Conservation (phyloP, 2,888 invertebrate genomes). For the Trissolcus japonicus region DNA sequence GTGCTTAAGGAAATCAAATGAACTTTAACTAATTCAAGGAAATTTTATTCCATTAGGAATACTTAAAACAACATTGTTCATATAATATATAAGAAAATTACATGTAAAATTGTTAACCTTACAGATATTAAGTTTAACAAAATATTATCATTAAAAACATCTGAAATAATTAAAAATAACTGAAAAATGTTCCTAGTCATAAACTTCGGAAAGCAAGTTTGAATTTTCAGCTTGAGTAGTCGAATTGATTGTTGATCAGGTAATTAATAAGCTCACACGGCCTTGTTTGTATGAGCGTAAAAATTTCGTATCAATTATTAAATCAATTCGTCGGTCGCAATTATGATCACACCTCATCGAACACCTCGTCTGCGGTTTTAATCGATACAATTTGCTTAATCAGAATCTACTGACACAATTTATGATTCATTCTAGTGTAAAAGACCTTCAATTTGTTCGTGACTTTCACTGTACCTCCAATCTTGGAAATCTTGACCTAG, state of each 20-base stretch:
- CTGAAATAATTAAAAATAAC: no score
- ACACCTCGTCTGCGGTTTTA: not conserved
- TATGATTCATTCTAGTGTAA: slow-evolving; percentile 14
- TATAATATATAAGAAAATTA: no score
- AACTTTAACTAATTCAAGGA: no score
- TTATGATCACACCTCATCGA: slow-evolving; percentile 19
- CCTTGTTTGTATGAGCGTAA: no score
- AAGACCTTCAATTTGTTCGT: slow-evolving; percentile 32
- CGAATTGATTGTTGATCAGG: not conserved
- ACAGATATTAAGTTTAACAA: no score
- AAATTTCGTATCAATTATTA: not conserved
- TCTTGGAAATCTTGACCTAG: slow-evolving; percentile 69
- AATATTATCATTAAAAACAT: no score
- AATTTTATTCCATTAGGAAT: no score
- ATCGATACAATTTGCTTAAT: slow-evolving; percentile 25
- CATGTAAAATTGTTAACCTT: no score
- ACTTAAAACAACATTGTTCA: no score
- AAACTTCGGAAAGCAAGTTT: not conserved
- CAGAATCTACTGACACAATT: slow-evolving; percentile 19
- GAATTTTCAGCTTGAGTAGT: no score
- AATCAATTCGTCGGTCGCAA: slow-evolving; percentile 3
- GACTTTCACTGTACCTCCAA: slow-evolving; percentile 58
- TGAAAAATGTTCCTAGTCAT: not conserved
- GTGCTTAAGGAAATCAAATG: no score
- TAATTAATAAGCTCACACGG: not conserved